Percentiles rank a stretch among this genome's conserved stretches.
Evolutionary conservation across 2,888 invertebrate genomes (phyloP).

Genomic region (Rhimphoctona megacephalus): DNA sequence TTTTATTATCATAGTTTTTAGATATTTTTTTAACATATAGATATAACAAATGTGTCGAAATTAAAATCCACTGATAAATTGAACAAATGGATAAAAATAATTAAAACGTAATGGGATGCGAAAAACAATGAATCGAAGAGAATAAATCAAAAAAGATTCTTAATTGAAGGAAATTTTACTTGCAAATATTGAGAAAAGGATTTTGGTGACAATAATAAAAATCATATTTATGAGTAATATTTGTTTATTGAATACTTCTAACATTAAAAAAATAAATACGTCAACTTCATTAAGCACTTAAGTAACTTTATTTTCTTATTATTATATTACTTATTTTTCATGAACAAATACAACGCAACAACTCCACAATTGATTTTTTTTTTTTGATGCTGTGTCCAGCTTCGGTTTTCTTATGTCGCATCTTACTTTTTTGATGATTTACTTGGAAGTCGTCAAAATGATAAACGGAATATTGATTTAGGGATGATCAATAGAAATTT

Average conservation of each 20-base stretch:
- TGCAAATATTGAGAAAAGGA: not conserved
- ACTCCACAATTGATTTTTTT: not conserved
- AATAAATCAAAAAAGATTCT: not conserved
- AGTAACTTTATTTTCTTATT: not conserved
- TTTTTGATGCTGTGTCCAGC: not conserved
- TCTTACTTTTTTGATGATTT: not conserved
- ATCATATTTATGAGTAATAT: not conserved
- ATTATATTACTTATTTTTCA: not conserved
- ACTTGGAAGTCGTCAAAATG: not conserved
- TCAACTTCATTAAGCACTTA: not conserved
- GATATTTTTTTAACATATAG: not conserved
- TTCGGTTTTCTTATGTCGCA: not conserved
- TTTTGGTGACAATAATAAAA: not conserved
- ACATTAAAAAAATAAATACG: not conserved
- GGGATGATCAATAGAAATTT: not conserved
- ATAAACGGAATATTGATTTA: not conserved
- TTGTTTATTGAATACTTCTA: not conserved
- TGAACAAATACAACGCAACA: not conserved
- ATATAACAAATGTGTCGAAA: not conserved
- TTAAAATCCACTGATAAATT: not conserved
- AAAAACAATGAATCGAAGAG: not conserved
- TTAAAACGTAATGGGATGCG: not conserved
- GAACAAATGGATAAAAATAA: no score
- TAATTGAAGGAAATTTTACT: no score
- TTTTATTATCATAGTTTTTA: constrained; percentile 6